Percentiles rank a stretch among this genome's conserved stretches.
Conservation (phyloP, 2,113 vertebrate genomes). For the Thermophis baileyi region DNA sequence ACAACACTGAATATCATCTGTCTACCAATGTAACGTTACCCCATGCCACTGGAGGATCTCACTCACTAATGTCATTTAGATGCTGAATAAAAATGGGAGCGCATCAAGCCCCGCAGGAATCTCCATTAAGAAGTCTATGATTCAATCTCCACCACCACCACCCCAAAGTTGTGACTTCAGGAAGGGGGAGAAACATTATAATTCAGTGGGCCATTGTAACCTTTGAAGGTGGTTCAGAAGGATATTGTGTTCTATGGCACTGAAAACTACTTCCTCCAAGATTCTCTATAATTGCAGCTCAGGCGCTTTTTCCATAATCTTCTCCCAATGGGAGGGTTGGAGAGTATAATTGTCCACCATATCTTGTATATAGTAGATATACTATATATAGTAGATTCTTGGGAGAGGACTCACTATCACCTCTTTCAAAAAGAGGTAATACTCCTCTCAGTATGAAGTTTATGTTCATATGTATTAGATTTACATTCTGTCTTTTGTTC, state of each 20-base stretch:
- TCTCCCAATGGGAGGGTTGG: not conserved
- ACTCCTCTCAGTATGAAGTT: not conserved
- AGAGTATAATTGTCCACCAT: not conserved
- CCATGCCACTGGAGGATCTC: not conserved
- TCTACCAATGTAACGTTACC: not conserved
- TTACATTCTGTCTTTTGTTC: not conserved
- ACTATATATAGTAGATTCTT: not conserved
- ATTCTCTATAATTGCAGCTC: not conserved
- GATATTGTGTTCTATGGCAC: not conserved
- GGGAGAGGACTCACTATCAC: not conserved
- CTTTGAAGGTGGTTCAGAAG: not conserved
- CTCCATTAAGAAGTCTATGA: not conserved
- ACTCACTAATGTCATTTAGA: not conserved
- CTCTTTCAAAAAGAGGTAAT: not conserved
- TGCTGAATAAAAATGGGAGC: not conserved
- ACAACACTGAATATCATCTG: not conserved
- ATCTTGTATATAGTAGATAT: not conserved
- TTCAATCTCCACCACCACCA: not conserved
- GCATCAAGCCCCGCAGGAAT: not conserved
- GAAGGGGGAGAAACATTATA: not conserved
- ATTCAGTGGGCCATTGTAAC: not conserved
- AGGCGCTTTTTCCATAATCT: not conserved
- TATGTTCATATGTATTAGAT: not conserved
- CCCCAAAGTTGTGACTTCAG: not conserved
- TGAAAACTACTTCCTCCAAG: not conserved